A percentile compares a stretch with the other conserved stretches of the same genome.
phyloP scores from a whole-genome alignment of 2,797 vertebrate genomes.

The Sparus aurata region DNA sequence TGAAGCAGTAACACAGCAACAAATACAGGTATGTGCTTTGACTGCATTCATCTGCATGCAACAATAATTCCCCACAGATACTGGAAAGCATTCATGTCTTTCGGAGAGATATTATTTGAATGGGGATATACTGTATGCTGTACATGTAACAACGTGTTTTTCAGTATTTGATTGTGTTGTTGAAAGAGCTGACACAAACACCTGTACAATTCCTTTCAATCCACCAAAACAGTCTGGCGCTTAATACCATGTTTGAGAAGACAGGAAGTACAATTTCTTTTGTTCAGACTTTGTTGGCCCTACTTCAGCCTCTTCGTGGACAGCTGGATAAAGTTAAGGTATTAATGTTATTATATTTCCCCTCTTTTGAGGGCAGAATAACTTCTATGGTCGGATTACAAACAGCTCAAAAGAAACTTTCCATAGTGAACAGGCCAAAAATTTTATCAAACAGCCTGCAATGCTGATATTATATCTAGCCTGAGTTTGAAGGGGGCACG shows the following conservation, averaged over 20 bases:
- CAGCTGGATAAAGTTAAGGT: background rate
- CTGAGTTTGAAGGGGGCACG: background rate
- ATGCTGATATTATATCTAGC: slow-evolving; percentile 7
- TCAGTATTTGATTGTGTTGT: background rate
- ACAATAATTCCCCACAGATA: background rate
- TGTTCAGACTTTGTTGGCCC: background rate
- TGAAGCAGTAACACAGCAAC: no score
- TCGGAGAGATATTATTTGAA: background rate
- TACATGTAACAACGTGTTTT: background rate
- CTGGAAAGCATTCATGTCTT: background rate
- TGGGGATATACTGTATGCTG: background rate
- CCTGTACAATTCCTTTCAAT: background rate
- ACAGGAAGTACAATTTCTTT: background rate
- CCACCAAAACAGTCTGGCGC: background rate
- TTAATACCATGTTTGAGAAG: background rate
- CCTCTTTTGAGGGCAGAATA: background rate
- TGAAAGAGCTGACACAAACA: background rate
- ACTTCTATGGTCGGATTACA: slow-evolving; percentile 20
- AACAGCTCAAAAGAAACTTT: slow-evolving; percentile 20
- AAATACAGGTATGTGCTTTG: background rate
- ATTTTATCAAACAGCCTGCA: background rate
- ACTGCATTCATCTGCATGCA: background rate
- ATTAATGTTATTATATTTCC: slow-evolving; percentile 10
- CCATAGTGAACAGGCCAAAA: background rate
- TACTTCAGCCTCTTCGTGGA: slow-evolving; percentile 10